Conservation (phyloP, 2,888 invertebrate genomes). For the Mythimna pallens region DNA sequence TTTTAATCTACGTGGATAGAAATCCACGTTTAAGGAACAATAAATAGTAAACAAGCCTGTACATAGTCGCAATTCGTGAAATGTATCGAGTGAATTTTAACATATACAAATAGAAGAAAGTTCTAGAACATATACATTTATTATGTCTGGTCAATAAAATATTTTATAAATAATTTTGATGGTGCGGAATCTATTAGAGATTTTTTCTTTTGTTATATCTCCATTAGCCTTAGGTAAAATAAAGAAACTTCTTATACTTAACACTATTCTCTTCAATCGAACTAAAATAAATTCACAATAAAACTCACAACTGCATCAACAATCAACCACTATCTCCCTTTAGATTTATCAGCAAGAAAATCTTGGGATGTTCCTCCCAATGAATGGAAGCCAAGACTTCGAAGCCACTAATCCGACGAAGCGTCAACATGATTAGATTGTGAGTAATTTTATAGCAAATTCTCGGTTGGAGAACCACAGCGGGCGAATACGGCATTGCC, state of each 20-base stretch:
- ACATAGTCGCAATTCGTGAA: background rate
- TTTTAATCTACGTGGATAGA: background rate
- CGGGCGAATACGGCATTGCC: constrained; percentile 70
- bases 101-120: background rate
- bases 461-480: constrained; percentile 75
- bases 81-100: too few species aligned
- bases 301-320: constrained; percentile 44
- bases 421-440: constrained; percentile 84
- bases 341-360: constrained; percentile 61
- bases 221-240: background rate
- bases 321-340: constrained; percentile 42
- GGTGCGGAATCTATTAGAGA: background rate
- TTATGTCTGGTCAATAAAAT: background rate
- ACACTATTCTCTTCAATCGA: background rate
- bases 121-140: too few species aligned
- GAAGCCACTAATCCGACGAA: constrained; percentile 70
- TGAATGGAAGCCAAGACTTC: constrained; percentile 64
- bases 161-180: background rate
- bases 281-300: constrained; percentile 2
- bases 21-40: background rate
- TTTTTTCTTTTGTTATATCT: background rate
- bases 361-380: constrained; percentile 58
- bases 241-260: background rate
- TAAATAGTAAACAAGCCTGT: background rate
- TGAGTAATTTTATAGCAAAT: constrained; percentile 86